A percentile compares a stretch with the other conserved stretches of the same genome.
Conservation (phyloP, 2,797 vertebrate genomes). For the Nothura maculosa region DNA sequence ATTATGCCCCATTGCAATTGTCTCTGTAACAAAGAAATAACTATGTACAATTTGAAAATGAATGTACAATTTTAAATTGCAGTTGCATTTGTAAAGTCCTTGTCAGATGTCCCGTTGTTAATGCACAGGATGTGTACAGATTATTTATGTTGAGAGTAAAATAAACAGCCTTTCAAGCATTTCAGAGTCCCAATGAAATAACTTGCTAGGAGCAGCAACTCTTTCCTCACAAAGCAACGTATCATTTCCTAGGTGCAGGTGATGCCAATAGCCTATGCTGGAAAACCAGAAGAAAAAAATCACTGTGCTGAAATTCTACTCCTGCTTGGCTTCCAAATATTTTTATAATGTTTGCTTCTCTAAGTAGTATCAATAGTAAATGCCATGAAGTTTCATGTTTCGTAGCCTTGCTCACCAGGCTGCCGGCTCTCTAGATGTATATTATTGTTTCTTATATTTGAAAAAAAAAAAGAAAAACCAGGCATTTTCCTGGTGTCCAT, state of each 20-base stretch:
- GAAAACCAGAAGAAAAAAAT: conserved; percentile 55
- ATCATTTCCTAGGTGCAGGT: conserved; percentile 56
- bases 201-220: conserved; percentile 52
- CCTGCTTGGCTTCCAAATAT: conserved; percentile 69
- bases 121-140: conserved; percentile 73
- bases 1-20: conserved; percentile 75
- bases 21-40: conserved; percentile 72
- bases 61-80: conserved; percentile 78
- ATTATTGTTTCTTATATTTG: conserved; percentile 40
- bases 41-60: conserved; percentile 76
- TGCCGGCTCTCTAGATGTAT: conserved; percentile 44
- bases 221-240: conserved; percentile 42
- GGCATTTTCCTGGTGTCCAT: conserved; percentile 61
- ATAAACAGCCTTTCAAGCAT: conserved; percentile 62
- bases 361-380: conserved; percentile 62
- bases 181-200: conserved; percentile 57
- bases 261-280: conserved; percentile 50
- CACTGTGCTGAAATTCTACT: conserved; percentile 73
- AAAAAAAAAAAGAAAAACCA: not conserved
- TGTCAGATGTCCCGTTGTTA: conserved; percentile 68
- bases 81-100: conserved; percentile 75
- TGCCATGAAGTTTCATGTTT: conserved; percentile 44
- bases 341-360: conserved; percentile 77
- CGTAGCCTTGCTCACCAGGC: conserved; percentile 32
- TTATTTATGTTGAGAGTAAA: conserved; percentile 79